Evolutionary conservation across 2,797 vertebrate species (phyloP), one percentile per base, ranked within the genome.

Genomic region (Gymnodraco acuticeps): DNA sequence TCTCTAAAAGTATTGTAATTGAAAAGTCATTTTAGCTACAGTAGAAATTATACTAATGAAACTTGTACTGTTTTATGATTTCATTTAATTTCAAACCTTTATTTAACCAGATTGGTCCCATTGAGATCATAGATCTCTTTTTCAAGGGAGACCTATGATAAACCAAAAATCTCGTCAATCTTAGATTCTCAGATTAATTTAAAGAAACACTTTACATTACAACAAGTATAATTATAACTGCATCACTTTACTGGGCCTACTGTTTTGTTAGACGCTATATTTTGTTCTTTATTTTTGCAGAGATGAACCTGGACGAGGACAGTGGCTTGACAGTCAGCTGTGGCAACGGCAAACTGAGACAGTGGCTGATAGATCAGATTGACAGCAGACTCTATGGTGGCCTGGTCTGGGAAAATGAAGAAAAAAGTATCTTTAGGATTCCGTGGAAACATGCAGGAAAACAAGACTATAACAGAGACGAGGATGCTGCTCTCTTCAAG

Each of bases 341-440:
- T 3, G 98, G 98, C 89, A 99, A 99, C 45, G 98, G 98, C 82
- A 99, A 99, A 80, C 96, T 99, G 87, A 96, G 98, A 63, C 98
- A 99, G 94, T 99, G 98, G 98, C 95, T 99, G 86, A 99, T 99
- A 4, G 97, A 99, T 80, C 98, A 99, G 94, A 99, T 99, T 83
- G 96, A 99, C 95, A 99, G 98, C 31, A 90, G 93, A 87, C 95
- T 95, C 70, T 99, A 99, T 93, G 91, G 96, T 0, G 98, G 98
- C 64, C 93, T 99, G 80, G 95, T 99, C 84, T 99, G 98, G 98
- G 98, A 99, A 89, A 99, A 97, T 12, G 96, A 97, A 0, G 97
- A 98, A 80, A 98, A 97, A 91, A 96, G 86, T 88, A 96, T 99
- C 88, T 99, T 99, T 84, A 96, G 98, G 89, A 99, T 99, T 89